Evolutionary conservation across 1,140 invertebrate genomes (phyloP).

Genomic region (Elymnias hypermnestra): DNA sequence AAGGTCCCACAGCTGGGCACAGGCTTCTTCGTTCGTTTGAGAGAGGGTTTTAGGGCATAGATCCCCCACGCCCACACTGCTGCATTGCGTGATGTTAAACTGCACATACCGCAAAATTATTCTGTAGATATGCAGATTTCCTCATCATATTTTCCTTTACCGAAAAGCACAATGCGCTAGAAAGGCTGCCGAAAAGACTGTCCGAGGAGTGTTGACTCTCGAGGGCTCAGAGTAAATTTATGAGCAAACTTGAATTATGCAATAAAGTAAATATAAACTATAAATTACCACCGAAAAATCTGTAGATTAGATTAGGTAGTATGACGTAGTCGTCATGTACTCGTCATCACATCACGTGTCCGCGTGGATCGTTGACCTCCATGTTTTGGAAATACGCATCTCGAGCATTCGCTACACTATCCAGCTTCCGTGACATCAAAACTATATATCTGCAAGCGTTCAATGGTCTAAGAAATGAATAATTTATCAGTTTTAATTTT

Average conservation of each 20-base stretch:
- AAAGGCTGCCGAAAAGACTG: no score
- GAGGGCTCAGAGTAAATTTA: no score
- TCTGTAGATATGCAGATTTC: no score
- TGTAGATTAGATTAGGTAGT: slow-evolving; percentile 42
- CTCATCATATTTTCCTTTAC: no score
- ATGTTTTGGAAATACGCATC: slow-evolving; percentile 59
- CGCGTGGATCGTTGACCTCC: slow-evolving; percentile 52
- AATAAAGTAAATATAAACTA: neutral
- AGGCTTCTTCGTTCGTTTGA: no score
- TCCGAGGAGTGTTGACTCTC: no score
- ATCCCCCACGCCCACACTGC: no score
- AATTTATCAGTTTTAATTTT: slow-evolving; percentile 34
- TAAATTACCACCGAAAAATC: slow-evolving; percentile 6
- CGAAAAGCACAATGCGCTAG: no score
- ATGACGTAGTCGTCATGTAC: slow-evolving; percentile 33
- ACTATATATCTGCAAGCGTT: slow-evolving; percentile 34
- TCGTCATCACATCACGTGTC: slow-evolving; percentile 63
- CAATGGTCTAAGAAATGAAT: slow-evolving; percentile 23
- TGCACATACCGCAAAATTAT: no score
- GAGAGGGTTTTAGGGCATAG: no score
- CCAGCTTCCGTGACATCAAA: slow-evolving; percentile 36
- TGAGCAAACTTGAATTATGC: neutral
- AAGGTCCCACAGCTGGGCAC: no score
- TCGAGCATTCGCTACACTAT: slow-evolving; percentile 17
- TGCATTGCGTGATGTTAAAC: no score